Base-by-base conservation (phyloP, 2,888 invertebrate species). In the Pseudococcus longispinus region DNA sequence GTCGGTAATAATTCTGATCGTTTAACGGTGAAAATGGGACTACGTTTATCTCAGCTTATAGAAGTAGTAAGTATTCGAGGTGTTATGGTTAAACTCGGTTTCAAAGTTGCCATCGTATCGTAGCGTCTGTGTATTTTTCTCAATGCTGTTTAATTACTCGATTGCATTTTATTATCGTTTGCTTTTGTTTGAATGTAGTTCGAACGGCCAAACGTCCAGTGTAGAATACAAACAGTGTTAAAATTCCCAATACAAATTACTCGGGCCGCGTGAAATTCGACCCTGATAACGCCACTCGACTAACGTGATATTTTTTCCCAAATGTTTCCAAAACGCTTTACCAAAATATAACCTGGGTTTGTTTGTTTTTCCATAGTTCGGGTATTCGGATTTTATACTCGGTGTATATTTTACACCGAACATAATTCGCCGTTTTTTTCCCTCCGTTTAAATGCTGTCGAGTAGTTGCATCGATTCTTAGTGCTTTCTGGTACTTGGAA, bases 11-110 rank as follows among this genome's bases (percentile, higher is more conserved):
- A 89, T 88, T 89, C 89, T 37, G 89, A 89, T 83, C 88, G 89
- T 87, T 88, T 89, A 84, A 90, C 89, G 86, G 89, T 90, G 88
- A 89, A 89, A 89, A 89, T 89, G 89, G 89, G 89, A 13, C 88
- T 89, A 42, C 88, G 89, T 44, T 87, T 89, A 44, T 89, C 89
- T 8, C 89, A 89, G 87, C 88, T 89, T 82, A 89, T 89, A 74
- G 89, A 89, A 89, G 89, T 89, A 84, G 89, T 89, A 82, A 89
- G 89, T 89, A 26, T 23, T 46, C 55, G 55, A 55, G n/a, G 55
- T 55, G 9, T 46, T 15, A 46, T 46, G n/a, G 18, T 51, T 51
- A n/a, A 51, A 51, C n/a, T n/a, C n/a, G 18, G 37, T 37, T 51
- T 46, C 51, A 51, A 46, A 46, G 13, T 46, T 46, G 44, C 44